phyloP scores from a whole-genome alignment of 2,113 vertebrate species.

The Trematomus loennbergii region DNA sequence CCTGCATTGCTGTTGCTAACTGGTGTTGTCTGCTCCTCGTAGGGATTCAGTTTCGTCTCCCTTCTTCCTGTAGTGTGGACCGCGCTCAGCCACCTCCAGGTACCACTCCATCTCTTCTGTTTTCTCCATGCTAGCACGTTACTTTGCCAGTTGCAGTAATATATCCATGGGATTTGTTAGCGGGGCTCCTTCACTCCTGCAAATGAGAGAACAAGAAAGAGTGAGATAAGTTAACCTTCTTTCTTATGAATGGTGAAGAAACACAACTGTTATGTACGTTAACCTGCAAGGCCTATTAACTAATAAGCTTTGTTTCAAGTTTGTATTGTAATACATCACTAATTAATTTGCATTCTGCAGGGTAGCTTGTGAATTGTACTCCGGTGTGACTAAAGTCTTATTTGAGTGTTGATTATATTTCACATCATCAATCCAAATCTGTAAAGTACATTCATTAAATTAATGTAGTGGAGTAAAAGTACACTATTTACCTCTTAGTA shows the following conservation, averaged over 20 bases:
- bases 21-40: constrained; percentile 72
- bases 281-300: neutral
- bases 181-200: neutral
- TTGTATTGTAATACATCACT: neutral
- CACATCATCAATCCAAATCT: no score
- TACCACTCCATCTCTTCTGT: constrained; percentile 57
- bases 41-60: constrained; percentile 89
- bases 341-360: no score
- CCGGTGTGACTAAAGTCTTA: no score
- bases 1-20: constrained; percentile 66
- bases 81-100: constrained; percentile 84
- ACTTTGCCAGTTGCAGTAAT: constrained; percentile 50
- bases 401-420: no score
- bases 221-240: neutral
- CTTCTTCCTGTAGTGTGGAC: constrained; percentile 85
- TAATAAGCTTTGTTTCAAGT: neutral
- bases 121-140: constrained; percentile 38
- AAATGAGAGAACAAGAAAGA: neutral
- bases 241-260: no score
- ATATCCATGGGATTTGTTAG: constrained; percentile 32
- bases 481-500: no score
- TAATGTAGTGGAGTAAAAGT: no score
- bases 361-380: no score
- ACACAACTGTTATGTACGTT: neutral
- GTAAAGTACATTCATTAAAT: no score